phyloP scores from a whole-genome alignment of 2,113 vertebrate species.

The Calypte anna region DNA sequence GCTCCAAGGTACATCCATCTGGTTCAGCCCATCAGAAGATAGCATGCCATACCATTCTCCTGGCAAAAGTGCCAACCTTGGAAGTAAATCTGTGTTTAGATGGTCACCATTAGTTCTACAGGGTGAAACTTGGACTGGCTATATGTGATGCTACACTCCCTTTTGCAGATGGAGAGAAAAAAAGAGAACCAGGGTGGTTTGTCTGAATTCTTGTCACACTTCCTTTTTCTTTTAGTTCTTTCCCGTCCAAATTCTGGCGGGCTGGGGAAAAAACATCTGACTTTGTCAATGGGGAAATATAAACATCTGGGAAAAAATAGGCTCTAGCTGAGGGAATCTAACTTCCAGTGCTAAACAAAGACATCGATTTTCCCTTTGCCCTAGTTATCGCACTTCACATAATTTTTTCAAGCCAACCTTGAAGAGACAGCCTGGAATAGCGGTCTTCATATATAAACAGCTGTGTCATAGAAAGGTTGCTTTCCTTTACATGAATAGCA shows the following conservation, averaged over 20 bases:
- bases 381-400: not conserved
- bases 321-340: not conserved
- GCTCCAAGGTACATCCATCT: not conserved
- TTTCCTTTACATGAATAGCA: not conserved
- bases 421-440: not conserved
- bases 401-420: slow-evolving; percentile 17
- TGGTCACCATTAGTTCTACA: not conserved
- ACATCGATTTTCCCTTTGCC: slow-evolving; percentile 1
- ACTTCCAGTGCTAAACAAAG: slow-evolving; percentile 22
- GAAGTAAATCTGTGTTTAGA: not conserved
- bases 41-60: not conserved
- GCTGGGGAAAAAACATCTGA: not conserved
- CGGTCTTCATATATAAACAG: not conserved
- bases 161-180: not conserved
- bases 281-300: not conserved
- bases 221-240: not conserved
- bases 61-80: not conserved
- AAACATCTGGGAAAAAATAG: not conserved
- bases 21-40: not conserved
- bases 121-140: not conserved
- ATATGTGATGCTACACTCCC: not conserved
- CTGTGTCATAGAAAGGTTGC: not conserved
- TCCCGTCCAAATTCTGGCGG: not conserved
- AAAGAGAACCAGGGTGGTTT: not conserved
- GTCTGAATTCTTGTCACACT: not conserved